These are phyloP conservation scores for Delichon dasypus DNA, from an alignment of 2,797 vertebrate genomes.

Conservation along the genomic window DNA sequence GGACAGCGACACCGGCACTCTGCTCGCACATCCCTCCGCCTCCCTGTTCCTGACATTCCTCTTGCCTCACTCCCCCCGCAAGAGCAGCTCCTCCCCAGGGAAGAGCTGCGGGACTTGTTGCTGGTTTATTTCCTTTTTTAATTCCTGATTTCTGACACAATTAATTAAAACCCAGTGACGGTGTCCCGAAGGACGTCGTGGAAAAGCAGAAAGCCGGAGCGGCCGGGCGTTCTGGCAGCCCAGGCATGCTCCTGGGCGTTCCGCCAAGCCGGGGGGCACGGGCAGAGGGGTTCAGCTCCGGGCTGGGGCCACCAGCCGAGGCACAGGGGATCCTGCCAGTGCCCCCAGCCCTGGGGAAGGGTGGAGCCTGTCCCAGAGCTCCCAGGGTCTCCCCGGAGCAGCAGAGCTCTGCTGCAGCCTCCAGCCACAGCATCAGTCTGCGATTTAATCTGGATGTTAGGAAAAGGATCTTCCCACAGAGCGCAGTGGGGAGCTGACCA, in stretches of 20 bases:
- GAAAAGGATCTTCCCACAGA: background rate
- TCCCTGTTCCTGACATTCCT: background rate
- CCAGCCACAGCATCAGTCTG: background rate
- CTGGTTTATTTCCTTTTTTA: background rate
- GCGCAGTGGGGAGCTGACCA: background rate
- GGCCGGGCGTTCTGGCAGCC: background rate
- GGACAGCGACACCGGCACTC: background rate
- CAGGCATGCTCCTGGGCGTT: background rate
- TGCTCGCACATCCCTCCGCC: background rate
- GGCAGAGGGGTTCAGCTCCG: background rate
- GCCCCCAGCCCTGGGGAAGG: fast-evolving
- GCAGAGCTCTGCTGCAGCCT: background rate
- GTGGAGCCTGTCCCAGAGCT: background rate
- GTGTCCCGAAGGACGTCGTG: background rate
- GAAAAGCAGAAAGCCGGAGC: background rate
- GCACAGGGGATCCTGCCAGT: background rate
- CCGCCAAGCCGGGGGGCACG: fast-evolving
- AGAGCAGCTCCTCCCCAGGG: background rate
- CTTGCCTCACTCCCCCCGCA: fast-evolving
- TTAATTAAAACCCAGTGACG: conserved; percentile 14
- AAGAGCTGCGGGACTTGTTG: background rate
- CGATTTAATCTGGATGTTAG: background rate
- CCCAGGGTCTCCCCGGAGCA: background rate
- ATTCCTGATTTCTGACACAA: background rate
- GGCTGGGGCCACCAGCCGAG: background rate